Evolutionary conservation across 2,888 invertebrate species (phyloP).

Genomic region (Pachycephus smyrnensis): DNA sequence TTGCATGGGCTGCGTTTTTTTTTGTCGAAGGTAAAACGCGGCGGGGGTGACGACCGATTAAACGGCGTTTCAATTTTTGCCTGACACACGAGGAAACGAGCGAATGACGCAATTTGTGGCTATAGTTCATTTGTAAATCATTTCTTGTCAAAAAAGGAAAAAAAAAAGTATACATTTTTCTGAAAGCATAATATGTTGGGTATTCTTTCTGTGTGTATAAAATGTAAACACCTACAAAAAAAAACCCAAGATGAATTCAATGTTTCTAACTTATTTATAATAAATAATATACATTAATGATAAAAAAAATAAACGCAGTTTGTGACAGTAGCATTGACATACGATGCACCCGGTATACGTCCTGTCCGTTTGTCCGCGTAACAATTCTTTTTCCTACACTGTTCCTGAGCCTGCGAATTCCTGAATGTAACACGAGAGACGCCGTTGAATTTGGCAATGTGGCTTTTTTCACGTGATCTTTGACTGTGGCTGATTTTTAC

Average conservation of each 20-base stretch:
- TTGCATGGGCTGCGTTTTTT: neutral
- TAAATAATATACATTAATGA: slow-evolving; percentile 67
- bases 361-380: neutral
- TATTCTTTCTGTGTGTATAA: slow-evolving; percentile 66
- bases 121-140: slow-evolving; percentile 72
- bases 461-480: too few relatives aligned
- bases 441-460: neutral
- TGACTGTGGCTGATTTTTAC: neutral
- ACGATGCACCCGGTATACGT: neutral
- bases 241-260: slow-evolving; percentile 59
- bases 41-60: neutral
- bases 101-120: slow-evolving; percentile 59
- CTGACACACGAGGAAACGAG: slow-evolving; percentile 32
- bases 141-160: slow-evolving; percentile 65
- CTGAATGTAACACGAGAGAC: neutral
- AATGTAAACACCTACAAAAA: slow-evolving; percentile 63
- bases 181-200: slow-evolving; percentile 60
- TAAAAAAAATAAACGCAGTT: slow-evolving; percentile 62
- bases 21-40: slow-evolving; percentile 23
- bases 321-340: slow-evolving; percentile 44
- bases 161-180: slow-evolving; percentile 69
- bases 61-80: slow-evolving; percentile 14
- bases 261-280: slow-evolving; percentile 68
- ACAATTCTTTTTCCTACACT: neutral
- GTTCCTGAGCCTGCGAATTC: neutral